Base-by-base conservation (phyloP, 2,113 vertebrate genomes). In the Etia nguti region DNA sequence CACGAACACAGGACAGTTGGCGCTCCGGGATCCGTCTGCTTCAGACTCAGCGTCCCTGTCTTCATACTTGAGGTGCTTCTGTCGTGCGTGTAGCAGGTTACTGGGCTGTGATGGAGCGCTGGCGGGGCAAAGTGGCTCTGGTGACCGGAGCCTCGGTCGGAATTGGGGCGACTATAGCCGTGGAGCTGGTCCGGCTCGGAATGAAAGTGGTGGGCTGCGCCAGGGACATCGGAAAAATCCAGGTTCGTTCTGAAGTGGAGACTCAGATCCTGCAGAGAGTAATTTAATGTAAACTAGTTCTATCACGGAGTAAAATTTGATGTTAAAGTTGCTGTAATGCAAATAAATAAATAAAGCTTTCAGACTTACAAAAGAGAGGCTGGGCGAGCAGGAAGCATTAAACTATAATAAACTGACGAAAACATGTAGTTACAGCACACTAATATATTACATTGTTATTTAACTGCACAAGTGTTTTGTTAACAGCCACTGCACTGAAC, bases 201-300 rank as follows among this genome's bases (percentile, higher is more conserved):
- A 96, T 98, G 96, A 97, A 96, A 91, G 98, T 97, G 92, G 93
- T 97, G 93, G 97, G 97, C 43, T 98, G 98, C 46, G 97, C 59
- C 29, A 62, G 59, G 29, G 29, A 34, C 16, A 4, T 60, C 16
- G 59, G 16, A 34, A 34, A 62, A 62, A 34, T 62, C 16, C 59
- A 62, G 59, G 59, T 62, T 60, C 10, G 59, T 29, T 60, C 9
- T 62, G 29, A 62, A 34, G 16, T 20, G 3, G 16, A 62, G 34
- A 62, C 29, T 20, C 29, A 34, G 16, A 34, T 62, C 8, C 59
- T 0, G 29, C 16, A 34, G 16, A 62, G 16, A 34, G 29, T 20
- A 62, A 20, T 20, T 62, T 11, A 10, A 62, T 34, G 59, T 62
- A 62, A 62, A 34, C 22, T 29, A 10, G 8, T 3, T 10, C 10